These are phyloP conservation scores for Epinephelus cyanopodus DNA, from an alignment of 2,113 vertebrate genomes.

Conservation along the genomic window DNA sequence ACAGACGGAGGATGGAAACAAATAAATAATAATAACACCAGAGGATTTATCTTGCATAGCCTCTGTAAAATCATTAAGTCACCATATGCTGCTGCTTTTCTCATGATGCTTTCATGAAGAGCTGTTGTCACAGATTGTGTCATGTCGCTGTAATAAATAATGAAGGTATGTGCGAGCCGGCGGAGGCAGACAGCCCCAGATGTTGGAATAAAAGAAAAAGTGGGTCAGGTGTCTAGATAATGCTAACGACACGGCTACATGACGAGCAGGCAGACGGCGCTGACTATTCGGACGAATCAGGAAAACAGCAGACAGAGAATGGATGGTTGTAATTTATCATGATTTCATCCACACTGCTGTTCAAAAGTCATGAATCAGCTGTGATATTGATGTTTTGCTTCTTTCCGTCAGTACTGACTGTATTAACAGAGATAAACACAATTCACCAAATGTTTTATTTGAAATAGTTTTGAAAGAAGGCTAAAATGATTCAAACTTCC, in stretches of 20 bases:
- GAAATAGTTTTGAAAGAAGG: too few species aligned
- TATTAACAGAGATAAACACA: background rate
- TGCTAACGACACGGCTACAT: background rate
- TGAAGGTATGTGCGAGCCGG: slow-evolving; percentile 14
- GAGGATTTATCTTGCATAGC: background rate
- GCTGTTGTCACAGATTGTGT: slow-evolving; percentile 33
- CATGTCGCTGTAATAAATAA: slow-evolving; percentile 44
- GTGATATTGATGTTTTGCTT: background rate
- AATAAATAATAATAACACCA: background rate
- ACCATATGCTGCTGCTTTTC: slow-evolving; percentile 11
- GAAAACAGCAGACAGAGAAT: background rate
- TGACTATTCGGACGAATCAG: background rate
- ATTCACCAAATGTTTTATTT: too few species aligned
- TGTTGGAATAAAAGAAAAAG: slow-evolving; percentile 63
- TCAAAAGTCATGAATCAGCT: background rate
- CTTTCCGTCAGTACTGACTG: background rate
- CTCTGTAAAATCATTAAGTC: slow-evolving; percentile 15
- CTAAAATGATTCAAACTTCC: too few species aligned
- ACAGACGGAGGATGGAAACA: background rate
- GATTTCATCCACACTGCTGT: background rate
- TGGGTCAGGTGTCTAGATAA: slow-evolving; percentile 71
- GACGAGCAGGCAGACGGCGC: background rate
- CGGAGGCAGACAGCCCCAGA: slow-evolving; percentile 63
- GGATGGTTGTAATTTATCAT: background rate
- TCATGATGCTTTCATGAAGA: slow-evolving; percentile 41